A percentile compares a stretch with the other conserved stretches of the same genome.
Evolutionary conservation across 2,888 invertebrate genomes (phyloP).

Genomic region (Phyllotreta cruciferae): DNA sequence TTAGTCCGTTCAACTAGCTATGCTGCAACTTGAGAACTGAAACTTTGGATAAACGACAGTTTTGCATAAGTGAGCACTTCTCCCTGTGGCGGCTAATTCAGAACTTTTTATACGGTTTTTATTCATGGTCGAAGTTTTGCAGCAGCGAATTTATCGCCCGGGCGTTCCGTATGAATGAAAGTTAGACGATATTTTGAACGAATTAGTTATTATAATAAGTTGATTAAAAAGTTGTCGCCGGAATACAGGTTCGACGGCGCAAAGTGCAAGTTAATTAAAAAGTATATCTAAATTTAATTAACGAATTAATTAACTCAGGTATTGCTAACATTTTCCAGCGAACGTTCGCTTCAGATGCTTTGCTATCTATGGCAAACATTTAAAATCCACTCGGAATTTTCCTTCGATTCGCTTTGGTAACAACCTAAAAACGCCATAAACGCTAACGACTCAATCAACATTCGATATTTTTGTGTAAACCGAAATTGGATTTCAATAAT

Average conservation of each 20-base stretch:
- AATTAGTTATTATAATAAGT: no score
- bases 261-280: no score
- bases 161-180: no score
- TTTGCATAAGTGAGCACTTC: constrained; percentile 51
- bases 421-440: constrained; percentile 17
- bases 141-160: constrained; percentile 17
- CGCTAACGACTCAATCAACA: constrained; percentile 23
- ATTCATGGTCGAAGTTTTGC: constrained; percentile 26
- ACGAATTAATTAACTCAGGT: no score
- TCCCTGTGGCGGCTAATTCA: constrained; percentile 34
- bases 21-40: constrained; percentile 46
- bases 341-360: no score
- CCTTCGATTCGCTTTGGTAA: not conserved
- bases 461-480: constrained; percentile 25
- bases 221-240: no score
- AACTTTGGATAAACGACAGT: constrained; percentile 49
- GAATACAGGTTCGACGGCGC: no score
- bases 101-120: constrained; percentile 31
- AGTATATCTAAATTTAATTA: no score
- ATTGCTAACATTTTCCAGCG: no score
- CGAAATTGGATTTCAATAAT: constrained; percentile 25
- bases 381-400: no score
- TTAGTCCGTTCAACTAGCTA: constrained; percentile 46
- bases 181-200: no score
- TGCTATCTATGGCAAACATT: no score